These are phyloP conservation scores for Sebastes trivittatus DNA, from an alignment of 2,797 vertebrate genomes.

Conservation along the genomic window DNA sequence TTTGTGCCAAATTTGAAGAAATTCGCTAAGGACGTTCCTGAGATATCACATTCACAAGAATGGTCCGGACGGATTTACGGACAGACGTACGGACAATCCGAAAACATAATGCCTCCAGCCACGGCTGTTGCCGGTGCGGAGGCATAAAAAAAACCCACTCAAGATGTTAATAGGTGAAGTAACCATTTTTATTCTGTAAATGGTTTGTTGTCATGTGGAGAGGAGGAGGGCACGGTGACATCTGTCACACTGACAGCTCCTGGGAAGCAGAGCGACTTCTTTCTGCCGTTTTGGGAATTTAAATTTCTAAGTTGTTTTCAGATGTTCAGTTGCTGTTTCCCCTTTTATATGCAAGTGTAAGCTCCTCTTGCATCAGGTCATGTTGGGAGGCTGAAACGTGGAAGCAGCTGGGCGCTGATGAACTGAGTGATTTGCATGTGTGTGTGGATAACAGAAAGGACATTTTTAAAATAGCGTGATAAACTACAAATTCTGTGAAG, in stretches of 20 bases:
- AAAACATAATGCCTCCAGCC: too few relatives aligned
- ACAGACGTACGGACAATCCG: too few relatives aligned
- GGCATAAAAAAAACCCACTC: background rate
- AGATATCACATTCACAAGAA: background rate
- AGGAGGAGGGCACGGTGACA: background rate
- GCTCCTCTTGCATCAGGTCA: constrained; percentile 9
- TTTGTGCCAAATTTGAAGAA: too few relatives aligned
- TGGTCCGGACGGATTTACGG: background rate
- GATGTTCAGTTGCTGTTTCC: background rate
- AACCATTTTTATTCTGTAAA: constrained; percentile 6
- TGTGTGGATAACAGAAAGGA: background rate
- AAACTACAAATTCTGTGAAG: background rate
- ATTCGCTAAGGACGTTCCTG: too few relatives aligned
- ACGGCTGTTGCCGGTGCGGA: too few relatives aligned
- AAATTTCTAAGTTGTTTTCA: background rate
- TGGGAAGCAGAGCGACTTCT: background rate
- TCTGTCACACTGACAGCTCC: constrained; percentile 4
- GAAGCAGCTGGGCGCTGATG: constrained; percentile 3
- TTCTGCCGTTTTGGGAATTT: background rate
- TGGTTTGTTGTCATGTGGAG: background rate
- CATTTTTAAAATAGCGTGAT: background rate
- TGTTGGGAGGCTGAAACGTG: constrained; percentile 2
- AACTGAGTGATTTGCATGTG: constrained; percentile 10
- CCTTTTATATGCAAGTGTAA: background rate
- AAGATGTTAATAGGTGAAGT: background rate